Conservation (phyloP, 2,888 invertebrate species). For the Ecliptopera silaceata region DNA sequence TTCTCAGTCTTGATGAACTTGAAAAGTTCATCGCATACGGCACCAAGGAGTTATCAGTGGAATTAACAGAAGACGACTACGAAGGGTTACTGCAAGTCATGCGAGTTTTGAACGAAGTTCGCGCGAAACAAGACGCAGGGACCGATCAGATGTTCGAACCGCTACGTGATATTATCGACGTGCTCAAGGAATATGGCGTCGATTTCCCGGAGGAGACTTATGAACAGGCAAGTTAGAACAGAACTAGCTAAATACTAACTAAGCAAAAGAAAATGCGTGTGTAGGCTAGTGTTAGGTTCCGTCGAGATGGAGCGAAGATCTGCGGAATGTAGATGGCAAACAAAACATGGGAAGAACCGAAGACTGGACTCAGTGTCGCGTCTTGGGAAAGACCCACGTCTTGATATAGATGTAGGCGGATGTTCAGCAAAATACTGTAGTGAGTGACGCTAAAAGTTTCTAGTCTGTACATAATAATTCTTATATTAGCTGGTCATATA, state of each 20-base stretch:
- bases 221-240: conserved; percentile 82
- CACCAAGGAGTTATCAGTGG: conserved; percentile 86
- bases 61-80: conserved; percentile 92
- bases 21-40: conserved; percentile 90
- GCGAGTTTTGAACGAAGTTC: conserved; percentile 92
- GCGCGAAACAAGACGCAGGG: conserved; percentile 83
- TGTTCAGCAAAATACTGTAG: too few species aligned
- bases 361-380: too few species aligned
- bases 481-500: too few species aligned
- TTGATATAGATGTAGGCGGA: too few species aligned
- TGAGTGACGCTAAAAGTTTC: too few species aligned
- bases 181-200: conserved; percentile 93
- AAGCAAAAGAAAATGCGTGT: too few species aligned
- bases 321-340: too few species aligned
- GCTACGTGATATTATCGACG: conserved; percentile 91
- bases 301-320: too few species aligned
- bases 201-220: conserved; percentile 91
- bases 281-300: too few species aligned
- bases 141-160: conserved; percentile 97
- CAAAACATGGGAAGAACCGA: too few species aligned
- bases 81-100: conserved; percentile 92
- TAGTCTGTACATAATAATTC: too few species aligned
- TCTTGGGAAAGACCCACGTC: too few species aligned
- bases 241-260: background rate
- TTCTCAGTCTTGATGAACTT: conserved; percentile 84